phyloP scores from a whole-genome alignment of 2,113 vertebrate species.

The Pimephales promelas region DNA sequence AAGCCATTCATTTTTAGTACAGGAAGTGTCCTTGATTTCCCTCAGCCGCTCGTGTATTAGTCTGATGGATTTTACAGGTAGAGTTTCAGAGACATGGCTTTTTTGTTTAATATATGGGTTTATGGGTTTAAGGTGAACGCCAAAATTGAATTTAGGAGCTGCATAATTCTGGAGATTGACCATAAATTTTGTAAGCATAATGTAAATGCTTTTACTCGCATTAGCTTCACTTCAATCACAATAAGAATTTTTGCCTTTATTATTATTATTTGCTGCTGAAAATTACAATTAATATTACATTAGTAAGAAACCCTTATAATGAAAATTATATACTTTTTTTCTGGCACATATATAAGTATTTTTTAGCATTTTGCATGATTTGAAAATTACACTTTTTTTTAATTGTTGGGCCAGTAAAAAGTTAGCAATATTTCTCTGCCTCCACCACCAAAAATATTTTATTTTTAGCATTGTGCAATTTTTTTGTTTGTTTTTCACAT shows the following conservation, averaged over 20 bases:
- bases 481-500: too few species aligned
- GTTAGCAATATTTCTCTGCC: background rate
- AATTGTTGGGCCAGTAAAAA: too few species aligned
- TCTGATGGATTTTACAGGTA: slow-evolving; percentile 56
- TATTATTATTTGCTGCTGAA: background rate
- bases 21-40: slow-evolving; percentile 30
- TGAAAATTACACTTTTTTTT: too few species aligned
- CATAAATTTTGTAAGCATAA: background rate
- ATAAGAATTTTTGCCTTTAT: background rate
- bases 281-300: background rate
- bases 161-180: background rate
- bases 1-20: slow-evolving; percentile 19
- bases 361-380: background rate
- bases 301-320: too few species aligned
- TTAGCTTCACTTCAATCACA: background rate
- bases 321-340: too few species aligned
- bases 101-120: slow-evolving; percentile 27
- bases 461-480: background rate
- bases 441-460: background rate
- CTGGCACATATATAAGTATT: too few species aligned
- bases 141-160: too few species aligned
- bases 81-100: background rate
- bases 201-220: background rate
- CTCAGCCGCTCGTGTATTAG: slow-evolving; percentile 19
- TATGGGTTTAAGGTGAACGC: slow-evolving; percentile 2